Percentiles rank a stretch among this genome's conserved stretches.
These are phyloP conservation scores for Pelvicachromis taeniatus DNA, from an alignment of 2,113 vertebrate genomes.

Conservation along the genomic window DNA sequence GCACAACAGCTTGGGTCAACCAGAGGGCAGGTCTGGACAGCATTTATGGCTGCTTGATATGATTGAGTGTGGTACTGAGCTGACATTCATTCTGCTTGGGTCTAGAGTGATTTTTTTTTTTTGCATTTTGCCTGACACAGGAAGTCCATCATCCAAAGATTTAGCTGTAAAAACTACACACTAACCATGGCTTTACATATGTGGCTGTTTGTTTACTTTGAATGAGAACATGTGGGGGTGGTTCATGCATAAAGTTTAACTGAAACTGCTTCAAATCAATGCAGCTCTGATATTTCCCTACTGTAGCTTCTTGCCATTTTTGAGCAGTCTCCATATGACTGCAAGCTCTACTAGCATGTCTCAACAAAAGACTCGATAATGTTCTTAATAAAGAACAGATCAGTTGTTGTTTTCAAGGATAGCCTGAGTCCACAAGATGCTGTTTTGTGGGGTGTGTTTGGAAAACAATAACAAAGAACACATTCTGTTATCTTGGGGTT, in stretches of 20 bases:
- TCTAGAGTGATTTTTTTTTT: not conserved
- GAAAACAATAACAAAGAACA: not conserved
- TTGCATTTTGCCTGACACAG: not conserved
- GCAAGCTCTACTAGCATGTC: not conserved
- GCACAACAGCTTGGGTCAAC: slow-evolving; percentile 60
- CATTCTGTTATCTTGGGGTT: not conserved
- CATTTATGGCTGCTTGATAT: slow-evolving; percentile 32
- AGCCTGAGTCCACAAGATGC: not conserved
- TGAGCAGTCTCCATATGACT: not conserved
- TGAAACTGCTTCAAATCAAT: not conserved
- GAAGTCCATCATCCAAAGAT: not conserved
- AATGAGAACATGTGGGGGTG: not conserved
- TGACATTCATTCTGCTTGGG: not conserved
- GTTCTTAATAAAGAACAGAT: slow-evolving; percentile 27
- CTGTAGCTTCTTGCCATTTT: not conserved
- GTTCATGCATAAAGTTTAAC: not conserved
- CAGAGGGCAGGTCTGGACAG: slow-evolving; percentile 50
- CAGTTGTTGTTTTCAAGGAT: slow-evolving; percentile 12
- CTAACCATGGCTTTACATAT: fast-evolving
- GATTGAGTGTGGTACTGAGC: slow-evolving; percentile 12
- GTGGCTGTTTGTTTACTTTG: not conserved
- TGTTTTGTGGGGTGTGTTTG: not conserved
- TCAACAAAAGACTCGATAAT: slow-evolving; percentile 1
- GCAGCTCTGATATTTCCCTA: not conserved
- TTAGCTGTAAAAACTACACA: not conserved